These are phyloP conservation scores for Felis chaus DNA, from an alignment of 2,113 vertebrate genomes.

Conservation along the genomic window DNA sequence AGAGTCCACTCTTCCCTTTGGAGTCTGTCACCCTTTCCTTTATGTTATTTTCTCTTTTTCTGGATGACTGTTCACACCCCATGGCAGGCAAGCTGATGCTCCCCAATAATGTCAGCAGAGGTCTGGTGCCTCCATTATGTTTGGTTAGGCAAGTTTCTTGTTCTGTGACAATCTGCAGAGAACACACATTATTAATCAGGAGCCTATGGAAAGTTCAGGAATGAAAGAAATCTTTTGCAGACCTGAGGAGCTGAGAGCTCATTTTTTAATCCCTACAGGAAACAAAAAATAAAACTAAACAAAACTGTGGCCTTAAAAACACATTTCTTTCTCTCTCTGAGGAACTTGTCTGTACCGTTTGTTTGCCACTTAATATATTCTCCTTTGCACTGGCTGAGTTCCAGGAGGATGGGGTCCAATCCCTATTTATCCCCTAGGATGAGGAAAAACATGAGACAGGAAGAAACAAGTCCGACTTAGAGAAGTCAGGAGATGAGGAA, in stretches of 20 bases:
- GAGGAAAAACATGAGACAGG: not conserved
- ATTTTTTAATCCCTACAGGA: constrained; percentile 48
- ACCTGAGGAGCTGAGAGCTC: constrained; percentile 37
- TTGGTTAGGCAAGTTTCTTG: constrained; percentile 46
- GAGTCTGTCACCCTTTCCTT: not conserved
- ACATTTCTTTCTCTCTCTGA: constrained; percentile 19
- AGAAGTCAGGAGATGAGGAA: not conserved
- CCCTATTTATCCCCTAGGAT: not conserved
- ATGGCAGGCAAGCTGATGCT: not conserved
- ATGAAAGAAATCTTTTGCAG: constrained; percentile 61
- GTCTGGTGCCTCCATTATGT: constrained; percentile 17
- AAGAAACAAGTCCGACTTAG: not conserved
- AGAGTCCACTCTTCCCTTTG: not conserved
- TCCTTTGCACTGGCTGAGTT: not conserved
- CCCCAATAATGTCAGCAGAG: not conserved
- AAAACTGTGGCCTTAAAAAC: constrained; percentile 34
- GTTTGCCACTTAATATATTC: constrained; percentile 43
- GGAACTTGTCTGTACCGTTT: not conserved
- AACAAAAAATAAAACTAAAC: constrained; percentile 54
- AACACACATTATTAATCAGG: constrained; percentile 62
- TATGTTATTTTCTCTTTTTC: not conserved
- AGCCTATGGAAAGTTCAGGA: constrained; percentile 37
- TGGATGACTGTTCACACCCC: constrained; percentile 17
- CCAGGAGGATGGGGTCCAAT: not conserved
- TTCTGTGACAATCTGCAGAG: constrained; percentile 63